Evolutionary conservation across 2,797 vertebrate genomes (phyloP).

Genomic region (Centropyge bicolor): DNA sequence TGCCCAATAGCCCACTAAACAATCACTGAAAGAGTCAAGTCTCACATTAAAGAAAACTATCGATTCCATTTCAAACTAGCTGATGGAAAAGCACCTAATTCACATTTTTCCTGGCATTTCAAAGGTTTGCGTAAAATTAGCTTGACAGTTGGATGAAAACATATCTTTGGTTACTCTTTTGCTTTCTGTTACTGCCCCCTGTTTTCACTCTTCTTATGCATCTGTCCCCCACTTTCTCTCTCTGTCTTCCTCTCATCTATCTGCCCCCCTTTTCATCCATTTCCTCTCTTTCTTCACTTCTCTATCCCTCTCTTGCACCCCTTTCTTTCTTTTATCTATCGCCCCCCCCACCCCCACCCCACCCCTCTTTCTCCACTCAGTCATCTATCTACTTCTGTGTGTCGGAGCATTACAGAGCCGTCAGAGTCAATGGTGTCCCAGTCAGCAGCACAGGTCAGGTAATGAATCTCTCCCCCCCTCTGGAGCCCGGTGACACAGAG

Average conservation of each 20-base stretch:
- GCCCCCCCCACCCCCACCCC: neutral
- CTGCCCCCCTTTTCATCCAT: constrained; percentile 26
- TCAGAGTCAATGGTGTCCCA: constrained; percentile 66
- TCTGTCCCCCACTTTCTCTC: constrained; percentile 4
- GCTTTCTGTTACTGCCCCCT: constrained; percentile 30
- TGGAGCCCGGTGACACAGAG: constrained; percentile 60
- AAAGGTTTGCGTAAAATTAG: constrained; percentile 56
- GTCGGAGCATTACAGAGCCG: constrained; percentile 61
- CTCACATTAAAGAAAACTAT: constrained; percentile 35
- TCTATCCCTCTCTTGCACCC: constrained; percentile 27
- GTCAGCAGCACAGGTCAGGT: constrained; percentile 63
- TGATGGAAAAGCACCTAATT: constrained; percentile 40
- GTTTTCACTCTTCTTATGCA: constrained; percentile 44
- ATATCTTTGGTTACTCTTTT: constrained; percentile 33
- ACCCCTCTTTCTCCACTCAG: constrained; percentile 50
- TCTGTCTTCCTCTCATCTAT: constrained; percentile 39
- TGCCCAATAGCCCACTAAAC: constrained; percentile 12
- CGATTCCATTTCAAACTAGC: constrained; percentile 49
- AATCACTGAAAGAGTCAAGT: constrained; percentile 37
- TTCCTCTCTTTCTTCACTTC: constrained; percentile 36
- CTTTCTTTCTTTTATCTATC: constrained; percentile 45
- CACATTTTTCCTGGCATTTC: constrained; percentile 46
- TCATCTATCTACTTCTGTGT: constrained; percentile 66
- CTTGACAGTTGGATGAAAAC: constrained; percentile 60
- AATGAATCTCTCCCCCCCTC: constrained; percentile 61